Evolutionary conservation across 2,888 invertebrate species (phyloP), one percentile per base, ranked within the genome.

Genomic region (Heliconius erato): DNA sequence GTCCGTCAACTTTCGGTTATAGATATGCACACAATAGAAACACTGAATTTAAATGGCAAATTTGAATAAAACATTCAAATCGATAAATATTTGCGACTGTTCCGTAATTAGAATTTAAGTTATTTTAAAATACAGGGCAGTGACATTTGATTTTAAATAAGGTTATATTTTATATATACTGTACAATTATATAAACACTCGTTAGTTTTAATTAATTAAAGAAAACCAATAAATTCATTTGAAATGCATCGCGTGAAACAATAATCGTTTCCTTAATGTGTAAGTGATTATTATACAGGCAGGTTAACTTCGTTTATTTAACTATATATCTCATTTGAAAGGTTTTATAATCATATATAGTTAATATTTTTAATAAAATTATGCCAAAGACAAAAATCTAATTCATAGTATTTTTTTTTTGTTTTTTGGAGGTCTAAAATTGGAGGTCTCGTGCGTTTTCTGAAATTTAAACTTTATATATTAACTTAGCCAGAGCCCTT

Each of bases 1-100:
- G 83, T 69, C 80, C 79, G 84, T 81, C 77, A 86, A 86, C 88
- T 88, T 88, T 88, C 87, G 85, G 86, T 44, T 76, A 23, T 67
- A 54, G 65, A 78, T 67, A 67, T 12, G 12, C 67, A 28, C 54
- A 74, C 72, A 59, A 72, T 78, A 35, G 81, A 35, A 35, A 63
- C n/a, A 35, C n/a, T 63, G 26, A 76, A 16, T 76, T 76, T 63
- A 63, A 76, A 76, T 76, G 63, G 63, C 40, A 76, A 63, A 63
- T 63, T n/a, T 26, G 32, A 63, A 76, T 76, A 1, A n/a, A 63
- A 7, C 19, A 12, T 26, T 40, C 0, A 9, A 44, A 26, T 72
- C 26, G 26, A 72, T 63, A 26, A 16, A 63, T 40, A 63, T 63
- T 12, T 35, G 26, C n/a, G 14, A 26, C 9, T 4, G n/a, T 7